Evolutionary conservation across 2,888 invertebrate genomes (phyloP), one percentile per base, ranked within the genome.

Genomic region (Eupeodes luniger): DNA sequence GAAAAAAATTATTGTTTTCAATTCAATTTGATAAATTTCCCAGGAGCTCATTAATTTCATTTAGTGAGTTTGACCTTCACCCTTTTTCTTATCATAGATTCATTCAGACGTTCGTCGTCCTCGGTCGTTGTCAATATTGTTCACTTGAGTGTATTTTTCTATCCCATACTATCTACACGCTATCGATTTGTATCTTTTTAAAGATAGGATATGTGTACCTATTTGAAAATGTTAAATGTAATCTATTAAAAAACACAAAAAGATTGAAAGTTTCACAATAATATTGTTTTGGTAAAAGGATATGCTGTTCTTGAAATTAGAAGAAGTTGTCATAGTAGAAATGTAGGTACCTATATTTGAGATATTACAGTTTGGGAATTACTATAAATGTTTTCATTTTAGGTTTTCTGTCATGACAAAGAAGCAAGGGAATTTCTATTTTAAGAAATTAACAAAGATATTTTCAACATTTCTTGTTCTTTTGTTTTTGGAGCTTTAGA

Each of bases 21-120:
- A 61, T 61, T n/a, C n/a, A 61, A n/a, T 34, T 61, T 61, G 5
- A 36, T 61, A 61, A 36, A 61, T 61, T 61, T 61, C n/a, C 36
- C 61, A n/a, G 9, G 36, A 61, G 61, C n/a, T 36, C 61, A 36
- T 61, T 61, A 61, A 36, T 61, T 36, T 61, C 36, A 36, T 61
- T 61, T 36, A n/a, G 61, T 6, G 19, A 19, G 5, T 59, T 0
- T 19, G 34, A 59, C 59, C 59, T 34, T 59, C 34, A 59, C 59
- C 59, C 12, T 59, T 59, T 34, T 59, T 7, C 5, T 5, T 40
- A 40, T 40, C 14, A 59, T 5, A 14, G 3, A 59, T 34, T 34
- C 4, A 7, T n/a, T 36, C 61, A 55, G 55, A 55, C 27, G 4
- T 2, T 9, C 55, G 55, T 12, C 57, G 11, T 40, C 40, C 40